Evolutionary conservation across 1,140 invertebrate genomes (phyloP), one percentile per base, ranked within the genome.

Genomic region (Solenopsis invicta): DNA sequence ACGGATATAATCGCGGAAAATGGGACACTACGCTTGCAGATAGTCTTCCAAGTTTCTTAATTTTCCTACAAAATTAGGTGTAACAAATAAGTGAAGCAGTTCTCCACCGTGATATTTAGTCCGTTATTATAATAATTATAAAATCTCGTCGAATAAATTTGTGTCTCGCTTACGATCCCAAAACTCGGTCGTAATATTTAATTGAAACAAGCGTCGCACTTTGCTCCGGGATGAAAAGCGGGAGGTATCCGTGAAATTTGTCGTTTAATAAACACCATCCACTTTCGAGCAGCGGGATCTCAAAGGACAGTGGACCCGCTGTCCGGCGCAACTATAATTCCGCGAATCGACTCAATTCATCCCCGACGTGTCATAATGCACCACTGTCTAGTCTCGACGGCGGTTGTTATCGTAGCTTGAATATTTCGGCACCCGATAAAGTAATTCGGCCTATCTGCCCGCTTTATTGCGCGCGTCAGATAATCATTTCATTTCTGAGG

Each of bases 171-270:
- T 45, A 21, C 1, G 37, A 16, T 0, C 2, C 13, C 37, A 50
- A 56, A 56, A 61, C n/a, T 21, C 16, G 9, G 13, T n/a, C 24
- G 52, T 48, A 13, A 82, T 59, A 72, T 72, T 59, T 82, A 59
- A 45, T 82, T 82, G 37, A 82, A 82, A 72, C 8, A 18, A 80
- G 24, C 13, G 24, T 66, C 18, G 21, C 18, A 24, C 29, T 61
- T 52, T 29, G 50, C 66, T 34, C 16, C 9, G 34, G 1, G 18
- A 45, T 10, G 34, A 34, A 0, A 82, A 9, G 41, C n/a, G 29
- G 29, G n/a, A 41, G 37, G 21, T 37, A 52, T 48, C 1, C n/a
- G 24, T 16, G 21, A 45, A 50, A 56, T 48, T 8, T 13, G 10
- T 21, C n/a, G 34, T 74, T 74, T 71, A n/a, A 21, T 18, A 34